Percentiles rank a stretch among this genome's conserved stretches.
Evolutionary conservation across 2,113 vertebrate species (phyloP).

Genomic region (Oryctolagus cuniculus): DNA sequence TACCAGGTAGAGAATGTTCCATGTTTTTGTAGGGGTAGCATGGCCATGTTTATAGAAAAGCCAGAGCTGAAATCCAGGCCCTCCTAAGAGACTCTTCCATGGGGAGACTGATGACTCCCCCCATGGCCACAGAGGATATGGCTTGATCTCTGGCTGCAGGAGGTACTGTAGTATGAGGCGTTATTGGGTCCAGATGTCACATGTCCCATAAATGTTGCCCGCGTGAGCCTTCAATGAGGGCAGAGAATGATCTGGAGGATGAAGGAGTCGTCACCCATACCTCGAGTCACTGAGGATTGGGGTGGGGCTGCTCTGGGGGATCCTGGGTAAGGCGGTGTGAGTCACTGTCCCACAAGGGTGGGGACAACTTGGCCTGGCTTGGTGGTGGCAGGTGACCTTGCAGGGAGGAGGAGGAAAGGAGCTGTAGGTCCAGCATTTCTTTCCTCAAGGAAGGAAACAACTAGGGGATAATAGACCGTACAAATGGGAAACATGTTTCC

Average conservation of each 20-base stretch:
- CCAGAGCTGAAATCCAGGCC: neutral
- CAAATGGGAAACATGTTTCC: slow-evolving; percentile 79
- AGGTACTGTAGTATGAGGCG: slow-evolving; percentile 53
- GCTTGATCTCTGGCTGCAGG: slow-evolving; percentile 47
- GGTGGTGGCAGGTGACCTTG: slow-evolving; percentile 59
- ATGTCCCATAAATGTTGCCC: neutral
- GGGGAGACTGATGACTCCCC: slow-evolving; percentile 65
- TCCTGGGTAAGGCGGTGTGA: neutral
- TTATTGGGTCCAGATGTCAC: slow-evolving; percentile 68
- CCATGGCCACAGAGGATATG: neutral
- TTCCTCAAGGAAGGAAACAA: slow-evolving; percentile 72
- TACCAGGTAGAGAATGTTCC: neutral
- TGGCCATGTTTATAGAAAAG: slow-evolving; percentile 42
- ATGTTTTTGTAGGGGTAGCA: slow-evolving; percentile 12
- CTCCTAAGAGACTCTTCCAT: slow-evolving; percentile 35
- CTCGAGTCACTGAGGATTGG: neutral
- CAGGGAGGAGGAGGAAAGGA: neutral
- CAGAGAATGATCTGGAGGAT: neutral
- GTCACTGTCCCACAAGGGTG: neutral
- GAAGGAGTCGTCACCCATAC: neutral
- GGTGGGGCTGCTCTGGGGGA: neutral
- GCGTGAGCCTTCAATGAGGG: neutral
- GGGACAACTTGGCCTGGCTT: neutral
- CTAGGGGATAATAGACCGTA: slow-evolving; percentile 72
- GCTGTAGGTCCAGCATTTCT: slow-evolving; percentile 41